Evolutionary conservation across 2,113 vertebrate genomes (phyloP), one percentile per base, ranked within the genome.

Genomic region (Mystacornis crossleyi): DNA sequence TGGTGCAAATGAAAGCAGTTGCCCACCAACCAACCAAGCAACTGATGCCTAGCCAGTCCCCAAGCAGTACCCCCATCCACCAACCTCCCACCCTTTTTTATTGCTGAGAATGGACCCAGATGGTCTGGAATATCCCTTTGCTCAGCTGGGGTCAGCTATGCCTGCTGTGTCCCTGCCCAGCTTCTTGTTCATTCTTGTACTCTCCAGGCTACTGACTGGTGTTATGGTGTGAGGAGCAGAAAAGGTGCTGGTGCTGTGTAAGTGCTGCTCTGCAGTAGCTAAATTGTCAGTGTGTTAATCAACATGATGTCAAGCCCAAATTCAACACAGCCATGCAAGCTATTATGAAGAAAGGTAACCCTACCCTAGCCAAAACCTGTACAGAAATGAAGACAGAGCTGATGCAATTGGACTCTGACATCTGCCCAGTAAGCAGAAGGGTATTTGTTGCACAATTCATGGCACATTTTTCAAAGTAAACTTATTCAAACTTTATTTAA

Each of bases 391-490:
- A 85, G 61, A 50, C 47, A 60, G 45, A 71, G 66, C 9, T 91
- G 86, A 45, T 84, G 64, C 53, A 95, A 26, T 25, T 83, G 69
- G 55, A 71, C 33, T 90, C 51, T 60, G 75, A 70, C 20, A 28
- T n/a, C 16, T 25, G 58, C 80, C 38, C 65, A 53, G 51, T 15
- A 81, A 42, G 64, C 58, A 69, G 42, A 81, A 79, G 53, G 40
- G 11, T 91, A 47, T 77, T 95, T 91, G 43, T 77, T 95, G 57
- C 57, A 78, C 36, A 84, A 81, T 81, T 89, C 19, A 40, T 62
- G 34, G 11, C 18, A 1, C 21, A 26, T 82, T 88, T 80, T 82
- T 64, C n/a, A 47, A 43, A 82, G 62, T 65, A 58, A 80, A 65
- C 5, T 47, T 77, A 40, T 34, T 93, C 42, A 57, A 43, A 45